These are phyloP conservation scores for Urophycis tenuis DNA, from an alignment of 2,797 vertebrate genomes.

Conservation along the genomic window DNA sequence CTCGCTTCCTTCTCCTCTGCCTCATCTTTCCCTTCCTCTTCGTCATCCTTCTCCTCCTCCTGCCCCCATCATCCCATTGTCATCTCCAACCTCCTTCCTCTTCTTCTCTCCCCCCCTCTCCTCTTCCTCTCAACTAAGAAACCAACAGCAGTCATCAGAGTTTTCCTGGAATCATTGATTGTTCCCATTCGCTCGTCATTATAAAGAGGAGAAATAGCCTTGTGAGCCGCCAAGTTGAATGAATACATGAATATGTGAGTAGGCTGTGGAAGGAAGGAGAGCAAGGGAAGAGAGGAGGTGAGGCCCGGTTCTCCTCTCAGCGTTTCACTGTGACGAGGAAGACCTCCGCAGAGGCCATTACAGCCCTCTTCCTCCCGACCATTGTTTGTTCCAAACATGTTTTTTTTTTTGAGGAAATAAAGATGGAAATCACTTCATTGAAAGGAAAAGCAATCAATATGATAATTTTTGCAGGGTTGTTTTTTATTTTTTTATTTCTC, in stretches of 20 bases:
- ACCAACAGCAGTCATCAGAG: not conserved
- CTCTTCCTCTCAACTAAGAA: not conserved
- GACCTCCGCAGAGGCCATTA: conserved; percentile 46
- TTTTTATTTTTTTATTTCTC: conserved; percentile 39
- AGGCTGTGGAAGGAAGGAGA: conserved; percentile 58
- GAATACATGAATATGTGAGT: conserved; percentile 70
- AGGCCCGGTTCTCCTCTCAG: conserved; percentile 22
- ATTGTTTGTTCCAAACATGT: conserved; percentile 41
- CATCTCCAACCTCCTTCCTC: not conserved
- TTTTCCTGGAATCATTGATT: conserved; percentile 44
- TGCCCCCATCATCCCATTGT: not conserved
- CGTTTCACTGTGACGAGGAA: conserved; percentile 41
- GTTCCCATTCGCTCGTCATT: conserved; percentile 59
- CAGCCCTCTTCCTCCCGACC: conserved; percentile 37
- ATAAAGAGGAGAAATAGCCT: conserved; percentile 55
- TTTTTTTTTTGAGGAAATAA: conserved; percentile 48
- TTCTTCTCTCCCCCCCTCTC: not conserved
- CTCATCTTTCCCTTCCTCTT: too few species aligned
- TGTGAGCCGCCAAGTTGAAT: conserved; percentile 57
- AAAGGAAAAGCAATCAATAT: conserved; percentile 67
- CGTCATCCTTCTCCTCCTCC: not conserved
- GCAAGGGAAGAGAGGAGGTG: not conserved
- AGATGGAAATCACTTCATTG: conserved; percentile 55
- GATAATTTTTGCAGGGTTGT: conserved; percentile 66
- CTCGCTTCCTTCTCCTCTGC: too few species aligned